Conservation (phyloP, 2,888 invertebrate species). For the Philopedon plagiatum region DNA sequence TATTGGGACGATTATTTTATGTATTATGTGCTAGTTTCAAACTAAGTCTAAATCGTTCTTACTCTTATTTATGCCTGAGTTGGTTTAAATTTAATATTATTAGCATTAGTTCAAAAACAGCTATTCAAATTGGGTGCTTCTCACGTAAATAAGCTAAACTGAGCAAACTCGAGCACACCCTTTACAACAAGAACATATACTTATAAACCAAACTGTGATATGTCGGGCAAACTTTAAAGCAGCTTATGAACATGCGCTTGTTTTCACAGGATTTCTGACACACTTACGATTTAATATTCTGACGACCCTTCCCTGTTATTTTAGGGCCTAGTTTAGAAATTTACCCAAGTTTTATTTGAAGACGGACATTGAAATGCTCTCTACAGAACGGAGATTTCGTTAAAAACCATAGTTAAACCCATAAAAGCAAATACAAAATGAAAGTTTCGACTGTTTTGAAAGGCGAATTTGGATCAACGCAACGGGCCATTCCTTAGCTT, state of each 20-base stretch:
- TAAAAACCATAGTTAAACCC: conserved; percentile 37
- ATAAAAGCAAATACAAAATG: conserved; percentile 42
- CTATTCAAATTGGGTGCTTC: too few species aligned
- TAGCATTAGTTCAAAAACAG: too few species aligned
- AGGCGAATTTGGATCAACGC: background rate
- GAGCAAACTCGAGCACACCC: too few species aligned
- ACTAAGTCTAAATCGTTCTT: too few species aligned
- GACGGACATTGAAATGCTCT: conserved; percentile 37
- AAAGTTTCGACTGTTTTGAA: conserved; percentile 35
- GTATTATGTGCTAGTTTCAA: too few species aligned
- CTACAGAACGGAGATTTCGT: conserved; percentile 27
- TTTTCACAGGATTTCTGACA: background rate
- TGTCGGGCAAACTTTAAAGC: background rate
- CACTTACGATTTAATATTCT: background rate
- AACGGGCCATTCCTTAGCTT: background rate
- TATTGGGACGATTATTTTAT: too few species aligned
- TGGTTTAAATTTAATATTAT: too few species aligned
- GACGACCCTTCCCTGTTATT: conserved; percentile 32
- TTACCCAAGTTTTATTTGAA: conserved; percentile 36
- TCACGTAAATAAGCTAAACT: too few species aligned
- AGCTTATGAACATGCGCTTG: background rate
- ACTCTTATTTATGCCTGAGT: too few species aligned
- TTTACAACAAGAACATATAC: too few species aligned
- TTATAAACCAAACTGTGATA: too few species aligned
- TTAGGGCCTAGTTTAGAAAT: conserved; percentile 26